Percentiles rank a stretch among this genome's conserved stretches.
phyloP scores from a whole-genome alignment of 2,797 vertebrate genomes.

The Octomys mimax region DNA sequence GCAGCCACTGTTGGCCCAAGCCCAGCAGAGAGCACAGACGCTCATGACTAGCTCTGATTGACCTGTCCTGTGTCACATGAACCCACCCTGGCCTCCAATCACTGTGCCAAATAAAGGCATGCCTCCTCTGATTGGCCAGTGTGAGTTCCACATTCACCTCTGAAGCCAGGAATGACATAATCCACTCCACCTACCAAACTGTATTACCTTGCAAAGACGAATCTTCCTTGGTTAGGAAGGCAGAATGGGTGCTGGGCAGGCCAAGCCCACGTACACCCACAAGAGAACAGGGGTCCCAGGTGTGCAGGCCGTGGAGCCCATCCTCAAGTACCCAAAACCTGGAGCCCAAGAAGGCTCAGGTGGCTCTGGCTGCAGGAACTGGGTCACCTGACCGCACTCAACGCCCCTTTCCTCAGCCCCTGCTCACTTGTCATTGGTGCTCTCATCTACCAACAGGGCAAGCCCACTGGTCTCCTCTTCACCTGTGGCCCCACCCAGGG shows the following conservation, averaged over 20 bases:
- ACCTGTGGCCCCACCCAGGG: neutral
- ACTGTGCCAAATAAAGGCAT: fast-evolving
- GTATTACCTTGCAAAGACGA: neutral
- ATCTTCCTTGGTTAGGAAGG: neutral
- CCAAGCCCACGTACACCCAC: neutral
- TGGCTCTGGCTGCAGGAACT: neutral
- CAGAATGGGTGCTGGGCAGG: neutral
- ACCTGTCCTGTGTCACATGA: neutral
- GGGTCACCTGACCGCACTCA: neutral
- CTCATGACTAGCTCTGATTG: neutral
- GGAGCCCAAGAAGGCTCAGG: neutral
- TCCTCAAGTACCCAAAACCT: too few species aligned
- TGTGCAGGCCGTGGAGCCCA: fast-evolving
- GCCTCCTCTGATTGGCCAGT: neutral
- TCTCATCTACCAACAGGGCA: neutral
- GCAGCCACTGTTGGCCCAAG: neutral
- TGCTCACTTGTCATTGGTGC: too few species aligned
- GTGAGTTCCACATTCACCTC: neutral
- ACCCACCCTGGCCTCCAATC: neutral
- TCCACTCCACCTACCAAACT: neutral
- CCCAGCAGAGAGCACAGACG: neutral
- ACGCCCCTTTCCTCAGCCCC: neutral
- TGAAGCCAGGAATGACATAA: neutral
- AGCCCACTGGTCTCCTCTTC: neutral
- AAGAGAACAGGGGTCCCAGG: neutral